Evolutionary conservation across 2,888 invertebrate genomes (phyloP).

Genomic region (Acrobasis consociella): DNA sequence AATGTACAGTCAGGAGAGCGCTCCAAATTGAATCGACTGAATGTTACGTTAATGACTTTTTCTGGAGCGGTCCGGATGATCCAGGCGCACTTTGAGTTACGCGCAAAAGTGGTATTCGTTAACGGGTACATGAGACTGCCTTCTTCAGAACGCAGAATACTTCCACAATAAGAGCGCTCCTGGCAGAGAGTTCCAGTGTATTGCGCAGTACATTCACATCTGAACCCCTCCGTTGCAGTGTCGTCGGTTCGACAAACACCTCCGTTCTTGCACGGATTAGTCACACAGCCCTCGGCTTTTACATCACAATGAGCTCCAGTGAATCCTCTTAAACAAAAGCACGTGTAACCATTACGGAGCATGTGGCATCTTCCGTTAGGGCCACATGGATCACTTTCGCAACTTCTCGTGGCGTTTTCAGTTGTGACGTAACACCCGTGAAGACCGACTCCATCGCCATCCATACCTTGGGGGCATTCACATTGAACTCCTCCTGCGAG

Average conservation of each 20-base stretch:
- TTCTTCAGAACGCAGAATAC: constrained; percentile 64
- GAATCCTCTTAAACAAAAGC: constrained; percentile 83
- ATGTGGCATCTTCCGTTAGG: constrained; percentile 83
- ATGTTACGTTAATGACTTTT: constrained; percentile 91
- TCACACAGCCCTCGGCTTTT: constrained; percentile 71
- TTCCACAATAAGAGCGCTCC: constrained; percentile 69
- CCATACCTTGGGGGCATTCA: constrained; percentile 89
- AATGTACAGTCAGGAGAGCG: constrained; percentile 84
- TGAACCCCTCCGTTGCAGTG: constrained; percentile 51
- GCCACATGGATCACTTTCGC: constrained; percentile 79
- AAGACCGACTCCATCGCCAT: constrained; percentile 90
- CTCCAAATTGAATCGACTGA: constrained; percentile 90
- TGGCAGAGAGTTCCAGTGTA: constrained; percentile 87
- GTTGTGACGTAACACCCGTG: constrained; percentile 85
- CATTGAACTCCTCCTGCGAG: constrained; percentile 85
- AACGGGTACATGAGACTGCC: constrained; percentile 88
- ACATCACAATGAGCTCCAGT: constrained; percentile 83
- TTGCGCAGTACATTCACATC: constrained; percentile 86
- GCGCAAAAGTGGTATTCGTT: constrained; percentile 78
- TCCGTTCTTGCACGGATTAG: constrained; percentile 91
- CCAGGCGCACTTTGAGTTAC: constrained; percentile 91
- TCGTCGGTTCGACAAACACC: constrained; percentile 85
- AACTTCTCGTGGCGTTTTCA: constrained; percentile 55
- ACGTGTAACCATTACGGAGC: constrained; percentile 71
- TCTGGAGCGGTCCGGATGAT: constrained; percentile 85